Evolutionary conservation across 2,113 vertebrate genomes (phyloP).

Genomic region (Eurypyga helias): DNA sequence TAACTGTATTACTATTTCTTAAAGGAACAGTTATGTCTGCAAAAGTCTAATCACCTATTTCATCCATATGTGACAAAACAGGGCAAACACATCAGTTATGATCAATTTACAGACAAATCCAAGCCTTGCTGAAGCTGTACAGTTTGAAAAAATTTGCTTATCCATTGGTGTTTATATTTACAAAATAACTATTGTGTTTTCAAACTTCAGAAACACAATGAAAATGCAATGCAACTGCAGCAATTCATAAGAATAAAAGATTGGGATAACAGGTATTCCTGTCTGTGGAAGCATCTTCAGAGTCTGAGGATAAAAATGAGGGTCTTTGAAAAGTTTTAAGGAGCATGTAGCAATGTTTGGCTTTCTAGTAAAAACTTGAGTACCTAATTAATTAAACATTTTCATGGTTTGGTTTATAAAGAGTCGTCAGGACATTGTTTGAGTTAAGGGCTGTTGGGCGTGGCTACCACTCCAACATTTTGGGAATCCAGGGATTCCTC

Average conservation of each 20-base stretch:
- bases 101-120: not conserved
- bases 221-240: not conserved
- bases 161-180: not conserved
- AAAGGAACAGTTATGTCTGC: not conserved
- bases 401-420: not conserved
- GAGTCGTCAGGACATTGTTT: not conserved
- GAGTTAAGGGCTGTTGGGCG: not conserved
- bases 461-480: not conserved
- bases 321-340: not conserved
- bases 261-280: not conserved
- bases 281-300: not conserved
- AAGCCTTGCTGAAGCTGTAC: not conserved
- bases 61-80: not conserved
- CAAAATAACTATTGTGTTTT: not conserved
- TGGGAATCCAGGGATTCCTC: not conserved
- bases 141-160: not conserved
- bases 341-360: not conserved
- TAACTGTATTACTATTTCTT: not conserved
- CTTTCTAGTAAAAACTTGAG: not conserved
- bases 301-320: not conserved
- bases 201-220: not conserved
- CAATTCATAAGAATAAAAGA: not conserved
- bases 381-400: not conserved
- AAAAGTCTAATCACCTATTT: not conserved
- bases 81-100: not conserved